These are phyloP conservation scores for Hylaeus anthracinus DNA, from an alignment of 1,140 invertebrate genomes.

Conservation along the genomic window DNA sequence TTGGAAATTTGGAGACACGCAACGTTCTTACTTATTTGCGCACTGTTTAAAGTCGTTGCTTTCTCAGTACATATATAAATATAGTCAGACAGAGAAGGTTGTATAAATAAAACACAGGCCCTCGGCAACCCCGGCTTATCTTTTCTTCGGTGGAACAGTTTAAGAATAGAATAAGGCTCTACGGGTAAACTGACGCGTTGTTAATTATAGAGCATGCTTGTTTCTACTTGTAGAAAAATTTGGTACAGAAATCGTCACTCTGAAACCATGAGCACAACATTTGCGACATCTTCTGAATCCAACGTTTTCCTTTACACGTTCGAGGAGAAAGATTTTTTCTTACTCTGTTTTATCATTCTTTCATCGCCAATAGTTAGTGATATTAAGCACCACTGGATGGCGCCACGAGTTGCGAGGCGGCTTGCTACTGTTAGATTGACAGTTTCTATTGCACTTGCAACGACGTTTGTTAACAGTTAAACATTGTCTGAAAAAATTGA, in stretches of 20 bases:
- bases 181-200: conserved; percentile 45
- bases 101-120: conserved; percentile 60
- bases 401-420: not conserved
- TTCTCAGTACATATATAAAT: conserved; percentile 46
- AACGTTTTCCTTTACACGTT: not conserved
- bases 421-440: too few species aligned
- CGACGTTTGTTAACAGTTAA: not conserved
- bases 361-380: not conserved
- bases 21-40: conserved; percentile 30
- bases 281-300: not conserved
- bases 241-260: not conserved
- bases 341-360: conserved; percentile 13
- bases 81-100: conserved; percentile 51
- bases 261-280: not conserved
- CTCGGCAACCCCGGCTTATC: conserved; percentile 56
- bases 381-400: not conserved
- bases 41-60: conserved; percentile 35
- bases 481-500: too few species aligned
- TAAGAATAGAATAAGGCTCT: conserved; percentile 62
- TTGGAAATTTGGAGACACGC: not conserved
- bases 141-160: conserved; percentile 55
- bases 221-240: conserved; percentile 13
- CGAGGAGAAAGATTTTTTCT: not conserved
- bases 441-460: too few species aligned
- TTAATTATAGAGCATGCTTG: conserved; percentile 49